Evolutionary conservation across 2,888 invertebrate genomes (phyloP).

Genomic region (Monochamus alternatus): DNA sequence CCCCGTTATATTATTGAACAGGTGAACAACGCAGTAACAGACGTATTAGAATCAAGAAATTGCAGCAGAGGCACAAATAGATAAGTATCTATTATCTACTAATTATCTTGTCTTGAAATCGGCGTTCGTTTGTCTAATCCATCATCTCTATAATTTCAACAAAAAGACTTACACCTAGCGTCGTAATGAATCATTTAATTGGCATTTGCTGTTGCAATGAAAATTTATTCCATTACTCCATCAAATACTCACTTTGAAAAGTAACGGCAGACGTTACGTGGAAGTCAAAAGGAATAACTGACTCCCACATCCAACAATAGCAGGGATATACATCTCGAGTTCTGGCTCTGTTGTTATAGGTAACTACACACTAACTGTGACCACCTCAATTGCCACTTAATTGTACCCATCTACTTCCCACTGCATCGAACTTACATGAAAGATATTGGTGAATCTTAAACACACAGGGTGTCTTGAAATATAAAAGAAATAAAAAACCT

Average conservation of each 20-base stretch:
- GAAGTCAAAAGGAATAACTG: not conserved
- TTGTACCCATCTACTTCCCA: conserved; percentile 4
- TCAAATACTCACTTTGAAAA: not conserved
- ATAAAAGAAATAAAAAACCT: too few relatives aligned
- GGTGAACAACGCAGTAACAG: too few relatives aligned
- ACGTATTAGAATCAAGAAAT: too few relatives aligned
- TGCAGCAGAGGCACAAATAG: too few relatives aligned
- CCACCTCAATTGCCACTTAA: conserved; percentile 17
- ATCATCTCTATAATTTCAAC: not conserved
- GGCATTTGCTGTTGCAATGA: not conserved
- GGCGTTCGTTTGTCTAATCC: not conserved
- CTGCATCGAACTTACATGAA: not conserved
- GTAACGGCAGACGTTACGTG: conserved; percentile 5
- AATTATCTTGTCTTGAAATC: not conserved
- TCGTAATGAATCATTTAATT: not conserved
- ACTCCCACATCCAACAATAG: conserved; percentile 15
- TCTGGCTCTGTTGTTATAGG: not conserved
- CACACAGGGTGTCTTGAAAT: not conserved
- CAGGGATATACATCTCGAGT: not conserved
- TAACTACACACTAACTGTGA: conserved; percentile 2
- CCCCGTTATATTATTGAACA: too few relatives aligned
- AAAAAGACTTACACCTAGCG: not conserved
- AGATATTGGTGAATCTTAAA: not conserved
- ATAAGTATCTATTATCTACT: not conserved
- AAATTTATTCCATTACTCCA: conserved; percentile 3